Evolutionary conservation across 1,140 invertebrate genomes (phyloP).

Genomic region (Mactra quadrangularis): DNA sequence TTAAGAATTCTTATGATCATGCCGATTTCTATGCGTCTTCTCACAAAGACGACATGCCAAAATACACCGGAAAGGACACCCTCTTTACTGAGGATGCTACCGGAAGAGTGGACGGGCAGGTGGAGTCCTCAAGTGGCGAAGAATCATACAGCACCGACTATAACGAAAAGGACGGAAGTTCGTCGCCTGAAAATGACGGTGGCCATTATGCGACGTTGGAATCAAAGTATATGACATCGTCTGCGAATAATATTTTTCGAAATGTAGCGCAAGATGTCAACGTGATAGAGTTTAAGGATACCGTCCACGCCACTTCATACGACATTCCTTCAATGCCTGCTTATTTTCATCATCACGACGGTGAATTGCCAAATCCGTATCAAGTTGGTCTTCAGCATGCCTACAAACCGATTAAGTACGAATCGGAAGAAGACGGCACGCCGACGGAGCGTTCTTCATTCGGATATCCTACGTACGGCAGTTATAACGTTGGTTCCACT

Average conservation of each 20-base stretch:
- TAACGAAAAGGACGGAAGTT: constrained; percentile 10
- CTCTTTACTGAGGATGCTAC: constrained; percentile 46
- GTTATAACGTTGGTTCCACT: neutral
- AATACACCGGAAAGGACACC: constrained; percentile 29
- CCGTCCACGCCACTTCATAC: constrained; percentile 32
- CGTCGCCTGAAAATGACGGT: neutral
- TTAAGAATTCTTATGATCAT: neutral
- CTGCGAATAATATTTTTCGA: neutral
- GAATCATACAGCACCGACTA: constrained; percentile 43
- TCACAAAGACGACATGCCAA: constrained; percentile 12
- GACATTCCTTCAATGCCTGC: neutral
- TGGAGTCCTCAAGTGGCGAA: constrained; percentile 38
- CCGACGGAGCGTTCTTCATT: neutral
- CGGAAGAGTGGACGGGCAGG: constrained; percentile 21
- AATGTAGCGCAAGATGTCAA: constrained; percentile 37
- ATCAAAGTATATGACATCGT: constrained; percentile 10
- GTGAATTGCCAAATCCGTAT: neutral
- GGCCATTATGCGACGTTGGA: constrained; percentile 25
- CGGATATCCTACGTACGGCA: neutral
- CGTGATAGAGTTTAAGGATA: constrained; percentile 49
- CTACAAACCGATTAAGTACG: constrained; percentile 1
- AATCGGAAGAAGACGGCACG: neutral
- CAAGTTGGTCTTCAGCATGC: neutral
- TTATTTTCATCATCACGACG: constrained; percentile 10
- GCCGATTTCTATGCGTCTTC: neutral